Evolutionary conservation across 1,140 invertebrate genomes (phyloP).

Genomic region (Coptotermes formosanus): DNA sequence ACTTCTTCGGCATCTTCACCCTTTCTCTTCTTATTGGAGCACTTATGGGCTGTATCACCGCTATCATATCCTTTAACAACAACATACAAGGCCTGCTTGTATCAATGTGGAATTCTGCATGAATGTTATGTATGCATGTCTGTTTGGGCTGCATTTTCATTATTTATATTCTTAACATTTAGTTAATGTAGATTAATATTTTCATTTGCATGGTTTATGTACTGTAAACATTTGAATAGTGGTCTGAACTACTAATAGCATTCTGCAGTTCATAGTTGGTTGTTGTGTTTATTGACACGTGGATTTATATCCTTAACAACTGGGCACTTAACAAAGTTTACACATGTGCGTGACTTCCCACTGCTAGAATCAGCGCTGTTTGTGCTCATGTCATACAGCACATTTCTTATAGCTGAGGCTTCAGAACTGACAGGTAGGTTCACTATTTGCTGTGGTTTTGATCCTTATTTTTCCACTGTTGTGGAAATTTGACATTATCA

Average conservation of each 20-base stretch:
- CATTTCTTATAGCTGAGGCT: slow-evolving; percentile 95
- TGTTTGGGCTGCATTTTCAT: too few species aligned
- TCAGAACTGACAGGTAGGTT: slow-evolving; percentile 85
- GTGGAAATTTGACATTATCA: background rate
- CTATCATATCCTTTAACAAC: slow-evolving; percentile 75
- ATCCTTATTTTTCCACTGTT: background rate
- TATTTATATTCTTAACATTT: too few species aligned
- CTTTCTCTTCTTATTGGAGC: slow-evolving; percentile 89
- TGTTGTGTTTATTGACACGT: slow-evolving; percentile 10
- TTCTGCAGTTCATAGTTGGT: background rate
- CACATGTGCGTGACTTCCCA: slow-evolving; percentile 89
- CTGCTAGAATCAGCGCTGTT: slow-evolving; percentile 95
- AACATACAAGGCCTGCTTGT: slow-evolving; percentile 26
- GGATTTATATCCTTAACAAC: slow-evolving; percentile 45
- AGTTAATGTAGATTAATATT: background rate
- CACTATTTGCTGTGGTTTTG: background rate
- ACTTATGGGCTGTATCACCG: slow-evolving; percentile 87
- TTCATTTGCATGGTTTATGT: background rate
- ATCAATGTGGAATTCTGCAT: background rate
- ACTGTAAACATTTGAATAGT: too few species aligned
- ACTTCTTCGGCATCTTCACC: slow-evolving; percentile 90
- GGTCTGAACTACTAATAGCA: too few species aligned
- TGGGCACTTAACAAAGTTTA: slow-evolving; percentile 89
- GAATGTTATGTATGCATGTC: too few species aligned
- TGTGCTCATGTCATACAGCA: slow-evolving; percentile 96